Evolutionary conservation across 1,140 invertebrate genomes (phyloP).

Genomic region (Dinoponera quadriceps): DNA sequence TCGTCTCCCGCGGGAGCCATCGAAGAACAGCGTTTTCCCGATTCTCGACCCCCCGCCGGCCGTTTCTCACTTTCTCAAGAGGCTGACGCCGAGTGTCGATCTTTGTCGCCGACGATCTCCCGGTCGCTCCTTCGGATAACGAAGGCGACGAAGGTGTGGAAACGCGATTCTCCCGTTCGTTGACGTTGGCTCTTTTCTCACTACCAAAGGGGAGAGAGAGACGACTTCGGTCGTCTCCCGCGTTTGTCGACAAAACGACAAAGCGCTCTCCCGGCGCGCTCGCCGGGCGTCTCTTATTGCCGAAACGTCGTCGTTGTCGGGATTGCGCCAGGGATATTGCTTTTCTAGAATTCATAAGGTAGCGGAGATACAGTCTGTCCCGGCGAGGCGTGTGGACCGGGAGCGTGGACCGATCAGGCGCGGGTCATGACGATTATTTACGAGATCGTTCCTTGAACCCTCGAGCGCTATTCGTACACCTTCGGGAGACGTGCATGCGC

Average conservation of each 20-base stretch:
- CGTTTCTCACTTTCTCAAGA: slow-evolving; percentile 32
- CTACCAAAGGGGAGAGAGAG: neutral
- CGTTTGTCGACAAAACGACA: slow-evolving; percentile 30
- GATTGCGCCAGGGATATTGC: slow-evolving; percentile 43
- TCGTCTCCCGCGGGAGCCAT: slow-evolving; percentile 64
- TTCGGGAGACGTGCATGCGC: no score
- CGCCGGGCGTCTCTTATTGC: slow-evolving; percentile 36
- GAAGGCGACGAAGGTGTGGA: slow-evolving; percentile 45
- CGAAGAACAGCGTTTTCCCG: slow-evolving; percentile 37
- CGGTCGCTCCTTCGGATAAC: slow-evolving; percentile 12
- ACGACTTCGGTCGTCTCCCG: slow-evolving; percentile 19
- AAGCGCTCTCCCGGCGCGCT: slow-evolving; percentile 17
- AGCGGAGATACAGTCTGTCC: slow-evolving; percentile 30
- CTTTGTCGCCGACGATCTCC: slow-evolving; percentile 31
- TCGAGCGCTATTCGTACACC: no score
- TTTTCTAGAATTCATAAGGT: slow-evolving; percentile 56
- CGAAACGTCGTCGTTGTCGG: slow-evolving; percentile 38
- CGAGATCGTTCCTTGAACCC: neutral
- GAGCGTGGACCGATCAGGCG: neutral
- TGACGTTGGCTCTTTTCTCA: slow-evolving; percentile 31
- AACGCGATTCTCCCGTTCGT: slow-evolving; percentile 23
- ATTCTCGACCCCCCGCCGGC: neutral
- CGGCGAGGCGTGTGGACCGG: neutral
- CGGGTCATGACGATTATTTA: slow-evolving; percentile 2
- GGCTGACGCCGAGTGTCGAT: slow-evolving; percentile 37